Conservation (phyloP, 1,140 invertebrate genomes). For the Brachionus rotundiformis region DNA sequence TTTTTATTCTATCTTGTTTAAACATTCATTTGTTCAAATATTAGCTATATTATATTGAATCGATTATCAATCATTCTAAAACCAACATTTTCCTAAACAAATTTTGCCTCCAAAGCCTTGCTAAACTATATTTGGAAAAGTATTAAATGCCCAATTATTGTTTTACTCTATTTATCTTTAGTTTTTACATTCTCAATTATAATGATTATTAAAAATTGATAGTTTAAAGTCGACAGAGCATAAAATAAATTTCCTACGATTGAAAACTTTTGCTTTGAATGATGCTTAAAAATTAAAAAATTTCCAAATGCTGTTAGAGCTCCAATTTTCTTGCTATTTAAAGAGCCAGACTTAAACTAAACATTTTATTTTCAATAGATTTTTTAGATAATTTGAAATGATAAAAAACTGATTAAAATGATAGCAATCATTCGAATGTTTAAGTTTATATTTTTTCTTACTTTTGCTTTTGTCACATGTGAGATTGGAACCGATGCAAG, state of each 20-base stretch:
- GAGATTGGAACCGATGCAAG: not conserved
- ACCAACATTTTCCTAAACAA: conserved; percentile 39
- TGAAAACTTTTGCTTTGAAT: conserved; percentile 36
- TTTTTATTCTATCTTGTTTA: conserved; percentile 22
- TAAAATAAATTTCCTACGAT: conserved; percentile 30
- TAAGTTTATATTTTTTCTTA: not conserved
- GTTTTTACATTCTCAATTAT: conserved; percentile 24
- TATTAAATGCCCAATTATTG: conserved; percentile 19
- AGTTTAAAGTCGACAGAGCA: conserved; percentile 47
- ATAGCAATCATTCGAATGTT: not conserved
- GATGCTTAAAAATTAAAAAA: not conserved
- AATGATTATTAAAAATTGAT: conserved; percentile 40
- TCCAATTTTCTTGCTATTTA: conserved; percentile 6
- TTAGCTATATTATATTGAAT: conserved; percentile 44
- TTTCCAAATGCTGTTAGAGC: not conserved
- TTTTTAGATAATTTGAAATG: conserved; percentile 28
- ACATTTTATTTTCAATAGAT: not conserved
- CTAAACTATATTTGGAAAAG: conserved; percentile 9
- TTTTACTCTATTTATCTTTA: conserved; percentile 28
- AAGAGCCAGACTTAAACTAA: not conserved
- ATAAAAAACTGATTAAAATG: not conserved
- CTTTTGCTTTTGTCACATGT: not conserved
- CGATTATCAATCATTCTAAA: conserved; percentile 33
- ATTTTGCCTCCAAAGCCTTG: conserved; percentile 1
- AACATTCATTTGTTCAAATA: conserved; percentile 26